phyloP scores from a whole-genome alignment of 2,888 invertebrate genomes.

The Oscheius myriophilus region DNA sequence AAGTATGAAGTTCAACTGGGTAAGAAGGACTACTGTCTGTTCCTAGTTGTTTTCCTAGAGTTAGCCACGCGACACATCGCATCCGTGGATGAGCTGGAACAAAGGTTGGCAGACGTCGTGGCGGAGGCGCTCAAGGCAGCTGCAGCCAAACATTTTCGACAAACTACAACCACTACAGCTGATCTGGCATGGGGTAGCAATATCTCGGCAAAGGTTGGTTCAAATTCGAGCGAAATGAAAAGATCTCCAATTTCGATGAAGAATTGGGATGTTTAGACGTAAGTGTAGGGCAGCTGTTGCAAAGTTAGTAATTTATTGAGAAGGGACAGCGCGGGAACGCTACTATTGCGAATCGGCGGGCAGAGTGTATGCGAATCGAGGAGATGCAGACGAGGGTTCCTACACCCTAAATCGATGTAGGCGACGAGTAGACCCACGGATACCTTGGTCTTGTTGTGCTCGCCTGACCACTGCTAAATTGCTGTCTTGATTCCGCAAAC shows the following conservation, averaged over 20 bases:
- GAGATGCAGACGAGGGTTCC: conserved; percentile 31
- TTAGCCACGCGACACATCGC: conserved; percentile 9
- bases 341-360: conserved; percentile 28
- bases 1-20: conserved; percentile 17
- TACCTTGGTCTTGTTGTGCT: conserved; percentile 18
- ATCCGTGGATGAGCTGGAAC: background rate
- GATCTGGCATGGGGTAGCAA: conserved; percentile 11
- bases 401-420: conserved; percentile 31
- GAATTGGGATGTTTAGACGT: too few relatives aligned
- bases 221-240: background rate
- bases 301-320: conserved; percentile 25
- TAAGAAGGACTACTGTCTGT: background rate
- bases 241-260: too few relatives aligned
- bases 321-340: conserved; percentile 27
- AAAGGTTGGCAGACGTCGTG: background rate
- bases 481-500: too few relatives aligned
- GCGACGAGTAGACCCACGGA: conserved; percentile 27
- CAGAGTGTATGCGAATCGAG: conserved; percentile 28
- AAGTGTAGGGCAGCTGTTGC: background rate
- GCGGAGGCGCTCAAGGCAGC: conserved; percentile 20
- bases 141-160: conserved; percentile 20
- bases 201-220: conserved; percentile 11
- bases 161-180: background rate
- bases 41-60: conserved; percentile 7
- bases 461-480: too few relatives aligned